These are phyloP conservation scores for Rhimphoctona megacephalus DNA, from an alignment of 2,888 invertebrate species.

Conservation along the genomic window DNA sequence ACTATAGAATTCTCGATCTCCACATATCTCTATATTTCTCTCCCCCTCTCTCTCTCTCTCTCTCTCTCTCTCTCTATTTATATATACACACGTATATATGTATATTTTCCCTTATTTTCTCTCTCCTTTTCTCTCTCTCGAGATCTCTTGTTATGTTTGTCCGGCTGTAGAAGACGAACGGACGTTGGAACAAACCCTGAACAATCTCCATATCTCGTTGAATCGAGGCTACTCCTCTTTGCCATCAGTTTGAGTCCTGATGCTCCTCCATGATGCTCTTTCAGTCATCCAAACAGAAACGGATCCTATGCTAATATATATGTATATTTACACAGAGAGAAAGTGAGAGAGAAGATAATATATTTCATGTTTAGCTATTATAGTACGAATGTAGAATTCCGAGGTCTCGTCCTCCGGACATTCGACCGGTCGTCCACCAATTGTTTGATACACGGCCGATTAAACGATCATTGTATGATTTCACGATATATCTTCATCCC, in stretches of 20 bases:
- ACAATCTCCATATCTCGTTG: constrained; percentile 61
- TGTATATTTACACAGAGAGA: background rate
- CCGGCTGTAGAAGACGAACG: constrained; percentile 82
- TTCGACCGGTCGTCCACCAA: constrained; percentile 75
- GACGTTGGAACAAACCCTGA: constrained; percentile 72
- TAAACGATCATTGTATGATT: constrained; percentile 83
- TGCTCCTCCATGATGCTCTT: constrained; percentile 49
- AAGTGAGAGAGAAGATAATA: constrained; percentile 16
- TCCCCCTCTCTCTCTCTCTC: constrained; percentile 56
- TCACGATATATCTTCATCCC: constrained; percentile 69
- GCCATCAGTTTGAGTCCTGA: constrained; percentile 53
- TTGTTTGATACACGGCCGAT: constrained; percentile 84
- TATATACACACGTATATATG: background rate
- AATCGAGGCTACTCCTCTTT: constrained; percentile 17
- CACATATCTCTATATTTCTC: constrained; percentile 18
- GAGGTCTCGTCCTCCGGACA: constrained; percentile 64
- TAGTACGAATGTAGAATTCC: constrained; percentile 52
- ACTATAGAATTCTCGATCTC: constrained; percentile 30
- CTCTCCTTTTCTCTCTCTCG: constrained; percentile 26
- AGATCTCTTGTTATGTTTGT: constrained; percentile 77
- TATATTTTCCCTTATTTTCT: background rate
- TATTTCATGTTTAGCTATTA: constrained; percentile 53
- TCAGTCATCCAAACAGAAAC: constrained; percentile 44
- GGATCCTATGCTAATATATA: background rate
- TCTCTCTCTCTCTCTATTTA: constrained; percentile 50